A percentile compares a stretch with the other conserved stretches of the same genome.
Conservation (phyloP, 2,113 vertebrate species). For the Acanthochromis polyacanthus region DNA sequence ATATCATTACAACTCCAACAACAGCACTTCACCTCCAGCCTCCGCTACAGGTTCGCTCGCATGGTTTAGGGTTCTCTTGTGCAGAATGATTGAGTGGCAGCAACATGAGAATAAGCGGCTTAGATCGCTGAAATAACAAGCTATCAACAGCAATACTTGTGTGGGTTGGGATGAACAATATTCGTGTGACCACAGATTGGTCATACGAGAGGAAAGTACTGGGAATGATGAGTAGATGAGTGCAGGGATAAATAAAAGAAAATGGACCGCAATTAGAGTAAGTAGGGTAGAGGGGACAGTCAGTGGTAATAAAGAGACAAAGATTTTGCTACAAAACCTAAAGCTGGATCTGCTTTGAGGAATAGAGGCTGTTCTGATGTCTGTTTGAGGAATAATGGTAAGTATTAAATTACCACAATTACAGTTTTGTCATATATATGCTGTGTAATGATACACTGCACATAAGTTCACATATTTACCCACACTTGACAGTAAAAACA, state of each 20-base stretch:
- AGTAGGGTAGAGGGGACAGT: neutral
- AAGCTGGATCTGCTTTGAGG: too few relatives aligned
- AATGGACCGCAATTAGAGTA: neutral
- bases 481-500: too few relatives aligned
- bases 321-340: too few relatives aligned
- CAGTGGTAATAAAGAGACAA: neutral
- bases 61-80: conserved; percentile 13
- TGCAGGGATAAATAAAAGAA: neutral
- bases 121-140: neutral
- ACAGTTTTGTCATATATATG: too few relatives aligned
- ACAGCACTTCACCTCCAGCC: conserved; percentile 25
- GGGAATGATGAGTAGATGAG: neutral
- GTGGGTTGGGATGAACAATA: conserved; percentile 11
- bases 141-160: neutral
- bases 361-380: too few relatives aligned
- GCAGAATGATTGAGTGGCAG: neutral
- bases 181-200: conserved; percentile 2
- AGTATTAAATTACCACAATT: too few relatives aligned
- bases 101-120: conserved; percentile 7
- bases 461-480: too few relatives aligned
- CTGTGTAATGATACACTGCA: too few relatives aligned
- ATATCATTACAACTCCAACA: conserved; percentile 47
- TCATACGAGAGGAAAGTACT: neutral
- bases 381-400: too few relatives aligned
- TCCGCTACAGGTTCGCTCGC: neutral